These are phyloP conservation scores for Triplophysa tibetana DNA, from an alignment of 2,113 vertebrate species.

Conservation along the genomic window DNA sequence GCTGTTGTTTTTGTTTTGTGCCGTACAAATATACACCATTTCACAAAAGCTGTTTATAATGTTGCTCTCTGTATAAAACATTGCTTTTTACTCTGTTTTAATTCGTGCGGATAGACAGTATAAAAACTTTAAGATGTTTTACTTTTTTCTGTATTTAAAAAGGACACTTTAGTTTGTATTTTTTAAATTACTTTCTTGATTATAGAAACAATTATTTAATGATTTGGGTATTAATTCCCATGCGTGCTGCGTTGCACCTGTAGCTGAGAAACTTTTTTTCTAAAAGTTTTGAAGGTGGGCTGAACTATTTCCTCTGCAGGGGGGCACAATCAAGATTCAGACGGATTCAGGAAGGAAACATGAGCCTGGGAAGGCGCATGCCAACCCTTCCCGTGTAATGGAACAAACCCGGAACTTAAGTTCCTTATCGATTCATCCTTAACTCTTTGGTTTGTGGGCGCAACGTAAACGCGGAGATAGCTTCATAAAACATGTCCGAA, in stretches of 20 bases:
- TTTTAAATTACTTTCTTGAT: too few relatives aligned
- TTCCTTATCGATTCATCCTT: constrained; percentile 49
- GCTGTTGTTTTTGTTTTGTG: not conserved
- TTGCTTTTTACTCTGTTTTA: too few relatives aligned
- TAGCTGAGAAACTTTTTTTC: constrained; percentile 53
- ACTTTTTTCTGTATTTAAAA: not conserved
- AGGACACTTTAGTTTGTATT: not conserved
- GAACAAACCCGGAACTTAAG: constrained; percentile 68
- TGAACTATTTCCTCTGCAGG: constrained; percentile 51
- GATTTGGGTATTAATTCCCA: not conserved
- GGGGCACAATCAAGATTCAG: constrained; percentile 23
- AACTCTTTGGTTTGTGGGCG: constrained; percentile 13
- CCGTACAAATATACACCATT: not conserved
- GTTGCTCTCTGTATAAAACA: not conserved
- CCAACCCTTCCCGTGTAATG: constrained; percentile 52
- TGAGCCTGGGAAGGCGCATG: constrained; percentile 21
- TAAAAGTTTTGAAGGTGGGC: constrained; percentile 55
- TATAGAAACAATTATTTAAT: not conserved
- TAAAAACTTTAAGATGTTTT: not conserved
- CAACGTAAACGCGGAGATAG: not conserved
- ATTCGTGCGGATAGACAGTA: too few relatives aligned
- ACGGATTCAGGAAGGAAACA: constrained; percentile 58
- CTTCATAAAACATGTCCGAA: constrained; percentile 61
- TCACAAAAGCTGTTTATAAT: not conserved
- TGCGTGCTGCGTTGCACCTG: constrained; percentile 56